These are phyloP conservation scores for Sympetrum striolatum DNA, from an alignment of 2,888 invertebrate genomes.

Conservation along the genomic window DNA sequence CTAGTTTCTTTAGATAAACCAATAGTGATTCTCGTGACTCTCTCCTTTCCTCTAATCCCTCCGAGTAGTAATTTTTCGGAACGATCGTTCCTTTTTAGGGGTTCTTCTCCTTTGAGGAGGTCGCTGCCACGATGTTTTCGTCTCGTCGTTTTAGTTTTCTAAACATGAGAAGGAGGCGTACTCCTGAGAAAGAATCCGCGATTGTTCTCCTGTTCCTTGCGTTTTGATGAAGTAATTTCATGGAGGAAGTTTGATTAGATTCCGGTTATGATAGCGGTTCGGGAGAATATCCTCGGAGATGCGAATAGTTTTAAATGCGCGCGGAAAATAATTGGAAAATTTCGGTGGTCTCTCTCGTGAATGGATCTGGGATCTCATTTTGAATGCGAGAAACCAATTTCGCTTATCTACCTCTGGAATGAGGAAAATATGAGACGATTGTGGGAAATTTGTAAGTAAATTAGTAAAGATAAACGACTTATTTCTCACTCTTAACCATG, in stretches of 20 bases:
- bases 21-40: neutral
- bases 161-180: neutral
- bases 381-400: no score
- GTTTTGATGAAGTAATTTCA: neutral
- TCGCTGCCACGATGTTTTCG: neutral
- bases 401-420: no score
- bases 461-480: no score
- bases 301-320: no score
- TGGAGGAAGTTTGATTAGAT: neutral
- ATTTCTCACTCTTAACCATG: no score
- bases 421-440: no score
- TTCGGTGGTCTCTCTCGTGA: no score
- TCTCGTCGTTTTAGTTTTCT: neutral
- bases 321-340: no score
- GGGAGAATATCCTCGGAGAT: no score
- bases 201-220: neutral
- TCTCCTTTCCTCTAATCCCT: neutral
- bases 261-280: neutral
- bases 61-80: neutral
- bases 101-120: neutral
- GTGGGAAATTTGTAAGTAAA: no score
- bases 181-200: neutral
- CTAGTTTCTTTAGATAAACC: conserved; percentile 25
- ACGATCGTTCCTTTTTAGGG: neutral
- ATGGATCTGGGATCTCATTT: no score